phyloP scores from a whole-genome alignment of 2,888 invertebrate genomes.

The Drosophila macrospina region DNA sequence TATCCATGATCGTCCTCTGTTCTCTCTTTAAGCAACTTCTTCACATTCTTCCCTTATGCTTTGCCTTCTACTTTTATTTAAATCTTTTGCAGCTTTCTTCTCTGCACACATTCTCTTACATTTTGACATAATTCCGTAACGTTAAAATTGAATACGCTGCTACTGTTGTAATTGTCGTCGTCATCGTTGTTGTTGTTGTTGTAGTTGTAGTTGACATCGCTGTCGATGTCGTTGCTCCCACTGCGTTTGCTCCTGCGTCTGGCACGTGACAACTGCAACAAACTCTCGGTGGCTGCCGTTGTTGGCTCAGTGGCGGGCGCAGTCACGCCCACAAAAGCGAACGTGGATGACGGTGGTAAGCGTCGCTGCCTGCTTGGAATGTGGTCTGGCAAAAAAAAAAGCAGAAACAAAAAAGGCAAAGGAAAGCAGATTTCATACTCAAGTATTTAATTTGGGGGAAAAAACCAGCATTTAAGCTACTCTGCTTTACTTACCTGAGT shows the following conservation, averaged over 20 bases:
- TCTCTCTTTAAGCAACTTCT: no score
- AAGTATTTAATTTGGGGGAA: constrained; percentile 29
- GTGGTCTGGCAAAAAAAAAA: constrained; percentile 54
- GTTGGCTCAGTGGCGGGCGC: constrained; percentile 48
- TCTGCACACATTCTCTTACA: constrained; percentile 52
- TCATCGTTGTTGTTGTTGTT: constrained; percentile 7
- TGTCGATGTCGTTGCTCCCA: constrained; percentile 24
- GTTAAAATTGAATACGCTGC: constrained; percentile 67
- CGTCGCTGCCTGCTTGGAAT: constrained; percentile 64
- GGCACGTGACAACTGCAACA: constrained; percentile 62
- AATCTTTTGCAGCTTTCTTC: neutral
- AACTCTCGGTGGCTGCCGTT: constrained; percentile 48
- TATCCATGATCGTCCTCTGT: no score
- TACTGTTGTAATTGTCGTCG: constrained; percentile 24
- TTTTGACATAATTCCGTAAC: constrained; percentile 76
- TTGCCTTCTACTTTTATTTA: no score
- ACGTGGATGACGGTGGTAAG: constrained; percentile 41
- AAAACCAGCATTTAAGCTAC: constrained; percentile 26
- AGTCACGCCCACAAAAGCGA: constrained; percentile 46
- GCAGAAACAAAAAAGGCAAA: neutral
- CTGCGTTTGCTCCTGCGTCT: constrained; percentile 48
- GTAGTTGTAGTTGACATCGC: constrained; percentile 27
- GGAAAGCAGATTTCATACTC: constrained; percentile 1
- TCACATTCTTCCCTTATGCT: no score
- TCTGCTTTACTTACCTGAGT: constrained; percentile 41